Base-by-base conservation (phyloP, 2,113 vertebrate genomes). In the Heloderma charlesbogerti region DNA sequence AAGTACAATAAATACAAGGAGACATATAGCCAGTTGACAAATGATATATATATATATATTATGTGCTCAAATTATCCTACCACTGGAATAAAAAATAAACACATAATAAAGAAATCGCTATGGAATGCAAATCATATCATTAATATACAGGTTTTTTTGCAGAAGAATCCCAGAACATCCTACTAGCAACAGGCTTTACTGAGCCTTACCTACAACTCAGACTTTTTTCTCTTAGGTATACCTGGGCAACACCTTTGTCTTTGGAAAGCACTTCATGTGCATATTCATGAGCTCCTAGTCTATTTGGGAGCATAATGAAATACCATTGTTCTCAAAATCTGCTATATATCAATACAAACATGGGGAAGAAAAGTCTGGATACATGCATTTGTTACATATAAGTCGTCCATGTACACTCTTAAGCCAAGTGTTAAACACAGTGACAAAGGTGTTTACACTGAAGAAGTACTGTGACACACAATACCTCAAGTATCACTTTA, bases 381-480 rank as follows among this genome's bases (percentile, higher is more conserved):
- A 85, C 25, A 10, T 54, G 67, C 10, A 37, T 54, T 87, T n/a
- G 6, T 63, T 74, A 90, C 29, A 72, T 69, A 9, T 51, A 66
- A 88, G 22, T 85, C 75, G 6, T 71, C 20, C 2, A 16, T 1
- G 34, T 88, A 40, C 27, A 63, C 69, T 34, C 31, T 80, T 79
- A 78, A 85, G 84, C 92, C 91, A 51, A 86, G 34, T 89, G 34
- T 81, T 87, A 89, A 94, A 90, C 69, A 86, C 12, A 88, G 8
- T 2, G 63, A 74, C 2, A 89, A 84, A 93, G 60, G 40, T 27
- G 54, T 51, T n/a, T 69, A 1, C 60, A 71, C n/a, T 71, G 80
- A n/a, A 93, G 37, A 92, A 92, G 60, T 89, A 71, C 71, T 80
- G 31, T 66, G 91, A 86, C 3, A 91, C n/a, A 89, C 84, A 92